These are phyloP conservation scores for Benitochromis conjunctus DNA, from an alignment of 2,113 vertebrate genomes.

Conservation along the genomic window DNA sequence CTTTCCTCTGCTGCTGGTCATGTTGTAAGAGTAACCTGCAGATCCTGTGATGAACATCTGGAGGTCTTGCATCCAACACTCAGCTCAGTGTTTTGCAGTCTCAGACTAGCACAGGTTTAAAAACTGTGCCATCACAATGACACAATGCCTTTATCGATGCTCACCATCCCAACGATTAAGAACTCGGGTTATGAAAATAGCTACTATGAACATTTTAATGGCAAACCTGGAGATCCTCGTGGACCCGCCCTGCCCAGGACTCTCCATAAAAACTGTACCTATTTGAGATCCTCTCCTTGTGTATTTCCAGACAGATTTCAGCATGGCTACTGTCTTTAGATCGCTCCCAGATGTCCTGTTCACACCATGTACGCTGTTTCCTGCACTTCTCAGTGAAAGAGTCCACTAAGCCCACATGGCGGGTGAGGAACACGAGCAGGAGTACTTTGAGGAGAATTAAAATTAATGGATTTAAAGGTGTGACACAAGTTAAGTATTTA, in stretches of 20 bases:
- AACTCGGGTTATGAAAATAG: neutral
- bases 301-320: neutral
- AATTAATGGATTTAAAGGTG: neutral
- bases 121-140: neutral
- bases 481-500: neutral
- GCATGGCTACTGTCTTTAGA: too few relatives aligned
- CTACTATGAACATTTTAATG: neutral
- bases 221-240: neutral
- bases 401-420: too few relatives aligned
- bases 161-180: neutral
- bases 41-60: neutral
- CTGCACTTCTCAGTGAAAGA: too few relatives aligned
- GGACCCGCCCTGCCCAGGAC: neutral
- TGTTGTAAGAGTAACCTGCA: neutral
- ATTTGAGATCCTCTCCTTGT: neutral
- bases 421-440: too few relatives aligned
- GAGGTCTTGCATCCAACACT: neutral
- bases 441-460: neutral
- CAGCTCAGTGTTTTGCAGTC: neutral
- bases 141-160: accelerated
- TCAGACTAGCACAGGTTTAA: neutral
- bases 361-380: too few relatives aligned
- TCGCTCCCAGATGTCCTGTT: too few relatives aligned
- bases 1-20: neutral
- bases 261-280: neutral